Conservation (phyloP, 30 jellyfish, hydroid and myxozoan genomes). For the Morbakka virulenta region DNA sequence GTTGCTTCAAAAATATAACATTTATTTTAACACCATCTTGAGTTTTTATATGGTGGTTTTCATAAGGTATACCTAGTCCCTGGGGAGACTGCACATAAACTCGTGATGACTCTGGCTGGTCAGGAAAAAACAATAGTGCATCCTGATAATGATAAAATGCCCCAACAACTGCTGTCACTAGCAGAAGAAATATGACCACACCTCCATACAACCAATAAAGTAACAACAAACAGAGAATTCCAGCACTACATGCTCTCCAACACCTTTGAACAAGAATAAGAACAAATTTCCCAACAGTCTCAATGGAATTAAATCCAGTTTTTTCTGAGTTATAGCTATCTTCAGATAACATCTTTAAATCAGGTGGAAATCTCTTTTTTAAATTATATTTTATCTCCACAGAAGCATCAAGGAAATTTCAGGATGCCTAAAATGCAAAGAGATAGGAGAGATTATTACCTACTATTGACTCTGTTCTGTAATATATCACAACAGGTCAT, state of each 20-base stretch:
- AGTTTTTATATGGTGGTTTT: conserved; percentile 68
- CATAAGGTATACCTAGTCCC: conserved; percentile 81
- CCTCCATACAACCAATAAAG: conserved; percentile 95
- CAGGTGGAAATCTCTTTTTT: too few species aligned
- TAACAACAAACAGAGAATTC: conserved; percentile 56
- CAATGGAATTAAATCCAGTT: conserved; percentile 80
- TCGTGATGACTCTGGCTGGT: conserved; percentile 92
- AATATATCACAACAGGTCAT: too few species aligned
- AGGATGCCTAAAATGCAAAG: too few species aligned
- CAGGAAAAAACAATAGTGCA: conserved; percentile 88
- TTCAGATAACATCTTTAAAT: conserved; percentile 60
- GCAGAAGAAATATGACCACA: conserved; percentile 51
- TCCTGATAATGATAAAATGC: conserved; percentile 95
- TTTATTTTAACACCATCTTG: conserved; percentile 68
- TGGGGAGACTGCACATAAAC: conserved; percentile 87
- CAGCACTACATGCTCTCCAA: conserved; percentile 93
- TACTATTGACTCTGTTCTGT: too few species aligned
- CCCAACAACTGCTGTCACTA: conserved; percentile 76
- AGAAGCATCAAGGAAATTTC: too few species aligned
- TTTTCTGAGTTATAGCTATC: conserved; percentile 49
- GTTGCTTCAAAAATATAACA: conserved; percentile 71
- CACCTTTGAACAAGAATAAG: conserved; percentile 60
- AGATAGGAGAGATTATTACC: too few species aligned
- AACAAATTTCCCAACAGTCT: conserved; percentile 77
- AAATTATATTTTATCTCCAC: too few species aligned